Conservation (phyloP, 1,140 invertebrate genomes). For the Coelopa frigida region DNA sequence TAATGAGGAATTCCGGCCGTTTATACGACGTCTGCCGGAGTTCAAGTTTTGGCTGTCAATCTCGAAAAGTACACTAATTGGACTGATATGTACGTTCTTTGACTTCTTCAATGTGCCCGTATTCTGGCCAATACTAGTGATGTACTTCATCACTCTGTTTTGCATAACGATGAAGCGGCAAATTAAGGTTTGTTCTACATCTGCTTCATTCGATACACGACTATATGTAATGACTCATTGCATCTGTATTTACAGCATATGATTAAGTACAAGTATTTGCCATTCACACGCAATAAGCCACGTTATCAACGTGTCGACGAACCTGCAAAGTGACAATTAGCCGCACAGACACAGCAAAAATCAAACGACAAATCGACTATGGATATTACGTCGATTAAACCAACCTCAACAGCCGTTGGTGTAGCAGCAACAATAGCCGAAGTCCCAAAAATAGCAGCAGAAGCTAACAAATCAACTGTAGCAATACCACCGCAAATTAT, state of each 20-base stretch:
- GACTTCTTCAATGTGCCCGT: conserved; percentile 98
- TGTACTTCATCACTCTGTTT: conserved; percentile 98
- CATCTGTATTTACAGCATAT: conserved; percentile 74
- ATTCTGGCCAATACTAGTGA: conserved; percentile 99
- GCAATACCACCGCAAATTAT: conserved; percentile 44
- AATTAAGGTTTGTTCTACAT: conserved; percentile 72
- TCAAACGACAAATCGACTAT: conserved; percentile 24
- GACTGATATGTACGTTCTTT: conserved; percentile 91
- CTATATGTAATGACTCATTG: background rate
- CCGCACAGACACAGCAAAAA: conserved; percentile 42
- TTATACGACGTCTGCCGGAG: conserved; percentile 95
- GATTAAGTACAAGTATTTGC: conserved; percentile 98
- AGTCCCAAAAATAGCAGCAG: conserved; percentile 2
- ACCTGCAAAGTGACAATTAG: conserved; percentile 47
- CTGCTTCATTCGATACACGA: conserved; percentile 9
- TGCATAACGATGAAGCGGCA: conserved; percentile 99
- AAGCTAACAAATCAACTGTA: conserved; percentile 18
- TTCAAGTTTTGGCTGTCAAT: conserved; percentile 99
- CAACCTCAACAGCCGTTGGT: conserved; percentile 12
- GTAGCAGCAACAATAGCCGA: conserved; percentile 10
- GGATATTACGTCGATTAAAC: conserved; percentile 23
- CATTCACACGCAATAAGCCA: conserved; percentile 96
- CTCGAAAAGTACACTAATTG: conserved; percentile 89
- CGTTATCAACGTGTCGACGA: conserved; percentile 69
- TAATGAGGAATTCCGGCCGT: conserved; percentile 97